Percentiles rank a stretch among this genome's conserved stretches.
These are phyloP conservation scores for Brachionus angularis DNA, from an alignment of 1,140 invertebrate species.

Conservation along the genomic window DNA sequence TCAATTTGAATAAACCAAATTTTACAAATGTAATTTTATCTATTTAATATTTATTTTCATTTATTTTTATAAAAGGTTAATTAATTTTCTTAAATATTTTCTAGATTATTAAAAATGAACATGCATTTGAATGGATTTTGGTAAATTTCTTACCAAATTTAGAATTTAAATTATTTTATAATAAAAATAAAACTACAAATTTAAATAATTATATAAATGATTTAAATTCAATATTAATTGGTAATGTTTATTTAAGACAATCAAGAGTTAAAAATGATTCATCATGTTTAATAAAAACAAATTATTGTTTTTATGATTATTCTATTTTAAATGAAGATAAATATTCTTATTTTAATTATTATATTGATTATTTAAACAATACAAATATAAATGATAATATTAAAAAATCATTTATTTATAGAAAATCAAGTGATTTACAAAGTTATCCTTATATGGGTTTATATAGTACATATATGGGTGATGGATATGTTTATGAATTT, in stretches of 20 bases:
- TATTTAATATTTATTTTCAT: too few species aligned
- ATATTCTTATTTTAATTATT: not conserved
- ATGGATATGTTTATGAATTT: slow-evolving; percentile 62
- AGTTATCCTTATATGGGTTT: slow-evolving; percentile 59
- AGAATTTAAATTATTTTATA: too few species aligned
- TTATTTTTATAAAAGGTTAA: too few species aligned
- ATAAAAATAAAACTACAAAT: too few species aligned
- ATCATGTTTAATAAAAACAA: not conserved
- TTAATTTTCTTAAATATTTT: too few species aligned
- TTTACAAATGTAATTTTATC: too few species aligned
- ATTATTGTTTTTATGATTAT: not conserved
- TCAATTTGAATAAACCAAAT: too few species aligned
- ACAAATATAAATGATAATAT: slow-evolving; percentile 49
- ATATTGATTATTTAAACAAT: slow-evolving; percentile 51
- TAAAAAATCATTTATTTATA: not conserved
- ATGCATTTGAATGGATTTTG: too few species aligned
- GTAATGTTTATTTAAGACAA: not conserved
- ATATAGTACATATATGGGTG: slow-evolving; percentile 60
- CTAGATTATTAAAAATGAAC: too few species aligned
- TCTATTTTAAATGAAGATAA: not conserved
- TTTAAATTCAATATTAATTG: too few species aligned
- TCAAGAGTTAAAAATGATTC: not conserved
- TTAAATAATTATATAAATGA: too few species aligned
- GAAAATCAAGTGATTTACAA: slow-evolving; percentile 51
- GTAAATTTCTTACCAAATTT: too few species aligned